phyloP scores from a whole-genome alignment of 2,888 invertebrate species.

The Fabriciana adippe region DNA sequence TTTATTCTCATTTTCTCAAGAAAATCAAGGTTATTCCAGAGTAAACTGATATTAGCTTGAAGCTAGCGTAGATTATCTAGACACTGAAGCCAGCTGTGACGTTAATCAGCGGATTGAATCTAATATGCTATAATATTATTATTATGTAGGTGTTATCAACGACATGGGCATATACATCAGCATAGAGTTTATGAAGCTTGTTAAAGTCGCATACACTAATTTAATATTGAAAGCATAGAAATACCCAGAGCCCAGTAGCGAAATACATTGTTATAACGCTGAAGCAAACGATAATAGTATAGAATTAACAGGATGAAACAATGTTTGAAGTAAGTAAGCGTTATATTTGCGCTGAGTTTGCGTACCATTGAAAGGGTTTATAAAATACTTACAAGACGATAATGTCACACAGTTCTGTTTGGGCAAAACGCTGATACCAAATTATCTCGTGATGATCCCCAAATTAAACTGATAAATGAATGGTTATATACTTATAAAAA shows the following conservation, averaged over 20 bases:
- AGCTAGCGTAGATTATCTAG: slow-evolving; percentile 81
- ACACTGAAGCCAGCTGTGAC: slow-evolving; percentile 80
- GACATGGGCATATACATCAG: slow-evolving; percentile 80
- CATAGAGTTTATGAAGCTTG: slow-evolving; percentile 80
- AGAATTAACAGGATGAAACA: slow-evolving; percentile 52
- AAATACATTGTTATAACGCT: slow-evolving; percentile 78
- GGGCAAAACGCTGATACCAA: slow-evolving; percentile 60
- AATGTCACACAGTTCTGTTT: slow-evolving; percentile 68
- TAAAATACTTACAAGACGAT: slow-evolving; percentile 78
- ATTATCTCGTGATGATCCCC: slow-evolving; percentile 62
- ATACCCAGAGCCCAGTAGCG: slow-evolving; percentile 81
- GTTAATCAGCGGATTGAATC: slow-evolving; percentile 77
- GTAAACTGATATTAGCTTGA: slow-evolving; percentile 74
- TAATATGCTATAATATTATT: slow-evolving; percentile 70
- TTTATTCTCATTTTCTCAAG: slow-evolving; percentile 38
- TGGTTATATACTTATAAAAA: slow-evolving; percentile 55
- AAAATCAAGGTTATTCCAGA: slow-evolving; percentile 59
- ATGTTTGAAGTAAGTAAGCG: slow-evolving; percentile 63
- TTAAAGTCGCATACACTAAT: slow-evolving; percentile 80
- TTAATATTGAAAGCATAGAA: slow-evolving; percentile 82
- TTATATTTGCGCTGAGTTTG: slow-evolving; percentile 70
- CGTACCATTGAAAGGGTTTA: slow-evolving; percentile 67
- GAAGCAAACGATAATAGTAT: slow-evolving; percentile 80
- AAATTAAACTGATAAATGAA: slow-evolving; percentile 70
- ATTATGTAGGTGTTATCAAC: slow-evolving; percentile 74